Base-by-base conservation (phyloP, 2,113 vertebrate species). In the Amazona vittata region DNA sequence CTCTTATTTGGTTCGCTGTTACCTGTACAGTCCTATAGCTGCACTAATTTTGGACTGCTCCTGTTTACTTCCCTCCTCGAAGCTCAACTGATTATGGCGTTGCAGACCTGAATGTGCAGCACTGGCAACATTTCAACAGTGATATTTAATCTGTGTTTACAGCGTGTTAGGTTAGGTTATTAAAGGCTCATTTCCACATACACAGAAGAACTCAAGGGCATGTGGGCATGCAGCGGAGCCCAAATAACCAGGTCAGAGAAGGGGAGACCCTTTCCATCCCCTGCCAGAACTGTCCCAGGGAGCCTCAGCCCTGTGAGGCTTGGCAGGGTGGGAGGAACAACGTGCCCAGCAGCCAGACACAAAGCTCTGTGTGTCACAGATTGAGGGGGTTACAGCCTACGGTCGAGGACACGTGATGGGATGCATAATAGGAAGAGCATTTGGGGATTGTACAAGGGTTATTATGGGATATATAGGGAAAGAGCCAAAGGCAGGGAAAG, bases 351-450 rank as follows among this genome's bases (percentile, higher is more conserved):
- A 74, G 35, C 26, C 26, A 49, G 26, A 3, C 12, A 29, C 24
- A 91, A 73, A 46, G 5, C 37, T 62, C 31, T 50, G 0, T n/a
- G 25, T 3, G 2, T 43, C 1, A 26, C 28, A 28, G 35, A 22
- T 12, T 17, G 59, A 43, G n/a, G 12, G 9, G 10, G 11, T 52
- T 79, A 14, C 22, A 88, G 75, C 47, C 33, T 76, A 20, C 33
- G 14, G 35, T 6, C 21, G 6, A 6, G 9, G 6, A 43, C 4
- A 4, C 5, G 1, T 39, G 15, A 15, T 9, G 16, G n/a, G 18
- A 19, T 49, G 21, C 7, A 11, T 74, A 83, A 62, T 21, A 46
- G 31, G 28, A 44, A 71, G 55, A 83, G 9, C 17, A 13, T 64
- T 82, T 88, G 2, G 57, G 41, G 5, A 9, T 69, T 70, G 35